A percentile compares a stretch with the other conserved stretches of the same genome.
Conservation (phyloP, 2,113 vertebrate species). For the Thinocorus orbignyianus region DNA sequence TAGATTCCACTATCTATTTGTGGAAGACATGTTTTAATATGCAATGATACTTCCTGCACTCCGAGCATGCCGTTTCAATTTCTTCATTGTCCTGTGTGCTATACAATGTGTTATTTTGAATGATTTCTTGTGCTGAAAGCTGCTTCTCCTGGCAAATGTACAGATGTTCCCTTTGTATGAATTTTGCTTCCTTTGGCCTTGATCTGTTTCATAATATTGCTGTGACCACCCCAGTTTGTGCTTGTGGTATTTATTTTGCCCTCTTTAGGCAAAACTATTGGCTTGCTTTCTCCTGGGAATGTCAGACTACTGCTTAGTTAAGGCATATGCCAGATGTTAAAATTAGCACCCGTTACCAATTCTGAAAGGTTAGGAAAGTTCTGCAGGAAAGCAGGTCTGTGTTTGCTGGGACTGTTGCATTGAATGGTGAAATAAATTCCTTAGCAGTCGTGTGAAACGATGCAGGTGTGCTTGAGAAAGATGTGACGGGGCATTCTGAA, state of each 20-base stretch:
- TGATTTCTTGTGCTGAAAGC: background rate
- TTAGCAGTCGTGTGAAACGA: background rate
- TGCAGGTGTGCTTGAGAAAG: background rate
- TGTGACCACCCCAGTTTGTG: background rate
- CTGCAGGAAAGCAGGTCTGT: background rate
- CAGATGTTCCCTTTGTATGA: background rate
- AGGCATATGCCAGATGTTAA: background rate
- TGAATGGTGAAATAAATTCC: background rate
- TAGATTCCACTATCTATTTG: background rate
- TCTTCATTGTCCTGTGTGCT: background rate
- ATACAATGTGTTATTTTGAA: background rate
- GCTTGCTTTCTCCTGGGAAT: background rate
- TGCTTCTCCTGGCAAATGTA: background rate
- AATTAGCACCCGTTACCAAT: background rate
- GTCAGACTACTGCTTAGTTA: background rate
- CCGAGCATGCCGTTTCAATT: background rate
- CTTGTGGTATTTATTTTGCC: background rate
- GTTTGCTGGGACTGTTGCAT: background rate
- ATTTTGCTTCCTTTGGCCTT: background rate
- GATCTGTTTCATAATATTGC: background rate
- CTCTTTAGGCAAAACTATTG: background rate
- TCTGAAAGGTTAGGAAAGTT: background rate
- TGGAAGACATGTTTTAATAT: background rate
- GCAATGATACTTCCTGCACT: background rate
- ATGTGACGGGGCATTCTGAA: background rate